Base-by-base conservation (phyloP, 2,797 vertebrate species). In the Melanotaenia parkinsoni region DNA sequence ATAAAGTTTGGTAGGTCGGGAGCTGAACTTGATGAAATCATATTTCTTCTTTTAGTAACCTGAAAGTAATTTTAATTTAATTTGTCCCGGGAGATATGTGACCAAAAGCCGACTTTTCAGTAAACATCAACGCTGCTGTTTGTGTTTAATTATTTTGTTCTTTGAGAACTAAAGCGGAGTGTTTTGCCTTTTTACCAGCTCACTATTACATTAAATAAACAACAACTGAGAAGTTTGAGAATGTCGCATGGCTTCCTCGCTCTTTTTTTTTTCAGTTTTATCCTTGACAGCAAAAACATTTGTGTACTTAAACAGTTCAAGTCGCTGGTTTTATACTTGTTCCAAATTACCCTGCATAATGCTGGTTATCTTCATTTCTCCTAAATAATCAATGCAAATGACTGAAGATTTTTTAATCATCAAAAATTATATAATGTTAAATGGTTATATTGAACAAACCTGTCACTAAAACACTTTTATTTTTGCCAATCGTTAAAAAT, bases 181-280 rank as follows among this genome's bases (percentile, higher is more conserved):
- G 80, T 88, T 91, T 91, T 58, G 20, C 79, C 83, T 73, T 92
- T 89, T 77, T 57, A 76, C 69, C 83, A 79, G 88, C 86, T 86
- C 81, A 91, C 75, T 87, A 90, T 89, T 70, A 83, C 72, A 89
- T 69, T 81, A 80, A 92, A 92, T 92, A 91, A 93, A 92, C 76
- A 75, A 81, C 84, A 86, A 82, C 73, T 81, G 79, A 83, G 77
- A 87, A 90, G 68, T 80, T 76, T 77, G 73, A 86, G 81, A 87
- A 86, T 73, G 79, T 87, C 38, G 51, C 63, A 70, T 1, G 0
- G 53, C 63, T 60, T 76, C 64, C 68, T 80, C 51, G 14, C 13
- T 28, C 5, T 22, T 51, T 14, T 16, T 54, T 12, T n/a, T 10
- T 47, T 7, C 45, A n/a, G 45, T 47, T n/a, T 47, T 10, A n/a